Percentiles rank a stretch among this genome's conserved stretches.
These are phyloP conservation scores for Melanotaenia trifasciata DNA, from an alignment of 2,797 vertebrate species.

Conservation along the genomic window DNA sequence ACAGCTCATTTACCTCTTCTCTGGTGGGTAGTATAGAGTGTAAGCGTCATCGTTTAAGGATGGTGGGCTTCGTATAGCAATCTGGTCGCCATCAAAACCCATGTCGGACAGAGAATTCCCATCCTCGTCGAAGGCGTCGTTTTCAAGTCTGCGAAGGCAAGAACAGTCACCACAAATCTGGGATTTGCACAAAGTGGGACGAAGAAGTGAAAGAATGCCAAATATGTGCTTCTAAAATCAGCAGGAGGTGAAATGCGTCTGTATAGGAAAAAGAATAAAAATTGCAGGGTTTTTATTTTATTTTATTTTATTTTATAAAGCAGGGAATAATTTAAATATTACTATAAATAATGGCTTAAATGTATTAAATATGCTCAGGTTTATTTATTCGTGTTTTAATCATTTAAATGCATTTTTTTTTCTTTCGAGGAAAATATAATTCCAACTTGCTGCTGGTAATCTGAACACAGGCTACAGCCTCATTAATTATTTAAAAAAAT, in stretches of 20 bases:
- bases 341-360: not conserved
- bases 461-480: constrained; percentile 21
- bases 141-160: constrained; percentile 84
- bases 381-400: not conserved
- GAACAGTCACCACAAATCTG: constrained; percentile 45
- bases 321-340: constrained; percentile 17
- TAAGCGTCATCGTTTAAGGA: constrained; percentile 89
- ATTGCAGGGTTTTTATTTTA: not conserved
- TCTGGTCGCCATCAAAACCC: constrained; percentile 88
- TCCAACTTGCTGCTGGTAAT: constrained; percentile 12
- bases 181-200: constrained; percentile 41
- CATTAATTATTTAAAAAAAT: constrained; percentile 66
- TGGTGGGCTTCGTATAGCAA: constrained; percentile 88
- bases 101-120: constrained; percentile 90
- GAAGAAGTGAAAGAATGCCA: constrained; percentile 55
- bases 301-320: not conserved
- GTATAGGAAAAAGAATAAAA: constrained; percentile 9
- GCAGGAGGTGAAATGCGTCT: constrained; percentile 27
- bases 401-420: constrained; percentile 1
- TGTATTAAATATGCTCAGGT: not conserved
- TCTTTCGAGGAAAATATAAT: constrained; percentile 8
- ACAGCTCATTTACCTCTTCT: constrained; percentile 87
- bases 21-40: constrained; percentile 89
- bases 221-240: constrained; percentile 36
- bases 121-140: constrained; percentile 92